These are phyloP conservation scores for Labeo catla DNA, from an alignment of 2,113 vertebrate genomes.

Conservation along the genomic window DNA sequence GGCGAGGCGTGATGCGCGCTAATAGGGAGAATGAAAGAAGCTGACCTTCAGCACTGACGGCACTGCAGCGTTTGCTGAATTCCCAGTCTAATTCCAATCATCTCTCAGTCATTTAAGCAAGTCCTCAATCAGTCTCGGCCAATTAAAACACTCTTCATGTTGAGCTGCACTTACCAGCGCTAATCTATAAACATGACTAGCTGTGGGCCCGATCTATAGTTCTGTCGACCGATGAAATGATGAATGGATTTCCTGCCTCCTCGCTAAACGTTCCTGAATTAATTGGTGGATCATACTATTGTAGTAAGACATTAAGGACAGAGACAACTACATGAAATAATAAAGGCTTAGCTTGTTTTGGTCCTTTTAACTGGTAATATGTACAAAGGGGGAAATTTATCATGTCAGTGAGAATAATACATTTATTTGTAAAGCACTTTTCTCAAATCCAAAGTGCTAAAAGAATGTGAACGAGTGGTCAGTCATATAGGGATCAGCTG, in stretches of 20 bases:
- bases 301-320: neutral
- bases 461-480: neutral
- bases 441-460: too few relatives aligned
- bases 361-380: neutral
- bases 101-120: neutral
- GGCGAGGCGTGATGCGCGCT: neutral
- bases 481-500: neutral
- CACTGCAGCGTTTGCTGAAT: neutral
- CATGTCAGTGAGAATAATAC: too few relatives aligned
- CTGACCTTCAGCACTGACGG: conserved; percentile 38
- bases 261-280: neutral
- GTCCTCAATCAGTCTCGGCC: conserved; percentile 25
- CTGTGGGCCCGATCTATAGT: neutral
- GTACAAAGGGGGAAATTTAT: neutral
- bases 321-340: neutral
- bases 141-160: conserved; percentile 36
- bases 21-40: neutral
- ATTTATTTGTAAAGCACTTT: too few relatives aligned
- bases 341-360: neutral
- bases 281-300: neutral
- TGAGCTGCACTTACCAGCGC: conserved; percentile 11
- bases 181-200: conserved; percentile 20
- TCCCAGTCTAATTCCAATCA: conserved; percentile 16
- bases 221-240: neutral
- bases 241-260: conserved; percentile 5